Percentiles rank a stretch among this genome's conserved stretches.
phyloP scores from a whole-genome alignment of 2,888 invertebrate species.

The Silvanus unidentatus region DNA sequence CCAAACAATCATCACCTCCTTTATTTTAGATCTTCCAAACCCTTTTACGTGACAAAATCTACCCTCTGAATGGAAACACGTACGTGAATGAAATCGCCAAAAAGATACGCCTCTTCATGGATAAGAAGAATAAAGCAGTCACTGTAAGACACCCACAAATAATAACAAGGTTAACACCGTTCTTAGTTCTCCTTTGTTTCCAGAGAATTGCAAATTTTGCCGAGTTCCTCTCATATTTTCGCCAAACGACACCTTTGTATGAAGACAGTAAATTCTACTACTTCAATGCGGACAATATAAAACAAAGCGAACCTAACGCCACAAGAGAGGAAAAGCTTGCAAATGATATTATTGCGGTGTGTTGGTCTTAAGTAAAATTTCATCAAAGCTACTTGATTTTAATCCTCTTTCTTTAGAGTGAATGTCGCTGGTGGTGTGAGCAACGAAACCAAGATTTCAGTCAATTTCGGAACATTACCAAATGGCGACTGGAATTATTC shows the following conservation, averaged over 20 bases:
- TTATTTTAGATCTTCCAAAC: conserved; percentile 32
- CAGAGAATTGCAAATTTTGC: conserved; percentile 41
- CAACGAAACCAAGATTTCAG: conserved; percentile 15
- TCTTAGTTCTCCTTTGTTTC: too few species aligned
- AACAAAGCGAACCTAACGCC: conserved; percentile 37
- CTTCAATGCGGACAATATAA: conserved; percentile 65
- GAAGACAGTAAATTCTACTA: conserved; percentile 55
- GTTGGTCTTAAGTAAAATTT: neutral
- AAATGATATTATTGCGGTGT: conserved; percentile 26
- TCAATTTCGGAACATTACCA: conserved; percentile 20
- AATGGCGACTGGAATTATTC: too few species aligned
- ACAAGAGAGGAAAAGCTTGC: conserved; percentile 21
- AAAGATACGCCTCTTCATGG: conserved; percentile 79
- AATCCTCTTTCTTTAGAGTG: conserved; percentile 19
- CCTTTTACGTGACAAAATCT: conserved; percentile 25
- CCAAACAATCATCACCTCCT: too few species aligned
- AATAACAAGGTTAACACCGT: neutral
- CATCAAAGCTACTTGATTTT: neutral
- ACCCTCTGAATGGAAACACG: conserved; percentile 51
- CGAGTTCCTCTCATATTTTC: conserved; percentile 36
- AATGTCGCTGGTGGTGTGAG: conserved; percentile 29
- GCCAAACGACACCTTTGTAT: conserved; percentile 25
- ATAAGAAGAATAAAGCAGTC: conserved; percentile 77
- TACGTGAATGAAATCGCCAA: conserved; percentile 74
- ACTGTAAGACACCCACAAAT: conserved; percentile 50